Percentiles rank a stretch among this genome's conserved stretches.
These are phyloP conservation scores for Scaeva pyrastri DNA, from an alignment of 2,888 invertebrate species.

Conservation along the genomic window DNA sequence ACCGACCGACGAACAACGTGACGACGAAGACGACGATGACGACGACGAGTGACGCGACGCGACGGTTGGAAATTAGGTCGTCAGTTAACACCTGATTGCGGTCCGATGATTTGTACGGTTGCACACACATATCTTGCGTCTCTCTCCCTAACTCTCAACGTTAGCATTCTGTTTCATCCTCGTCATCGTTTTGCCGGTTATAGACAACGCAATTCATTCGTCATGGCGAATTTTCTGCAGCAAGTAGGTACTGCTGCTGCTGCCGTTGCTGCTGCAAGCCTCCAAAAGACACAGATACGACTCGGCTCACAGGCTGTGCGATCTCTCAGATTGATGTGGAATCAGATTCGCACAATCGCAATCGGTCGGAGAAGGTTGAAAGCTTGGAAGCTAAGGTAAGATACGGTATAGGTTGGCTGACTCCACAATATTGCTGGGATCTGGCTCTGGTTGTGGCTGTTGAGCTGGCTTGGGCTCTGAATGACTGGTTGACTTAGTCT, in stretches of 20 bases:
- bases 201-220: slow-evolving; percentile 75
- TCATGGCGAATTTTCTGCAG: slow-evolving; percentile 72
- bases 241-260: slow-evolving; percentile 12
- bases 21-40: too few relatives aligned
- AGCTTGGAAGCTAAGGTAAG: slow-evolving; percentile 30
- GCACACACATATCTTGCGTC: slow-evolving; percentile 49
- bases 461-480: slow-evolving; percentile 12
- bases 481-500: slow-evolving; percentile 62
- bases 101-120: slow-evolving; percentile 76
- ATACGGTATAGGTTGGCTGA: not conserved
- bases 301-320: slow-evolving; percentile 19
- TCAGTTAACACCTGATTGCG: slow-evolving; percentile 77
- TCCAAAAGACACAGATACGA: slow-evolving; percentile 53
- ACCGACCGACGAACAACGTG: slow-evolving; percentile 56
- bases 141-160: slow-evolving; percentile 13
- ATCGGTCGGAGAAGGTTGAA: slow-evolving; percentile 49
- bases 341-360: slow-evolving; percentile 74
- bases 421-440: too few relatives aligned
- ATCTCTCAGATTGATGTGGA: slow-evolving; percentile 73
- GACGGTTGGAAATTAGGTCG: slow-evolving; percentile 76
- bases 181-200: slow-evolving; percentile 65
- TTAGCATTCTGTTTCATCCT: slow-evolving; percentile 36
- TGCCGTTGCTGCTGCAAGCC: slow-evolving; percentile 19
- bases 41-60: too few relatives aligned
- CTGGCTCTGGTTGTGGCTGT: slow-evolving; percentile 5